Evolutionary conservation across 2,888 invertebrate species (phyloP), one percentile per base, ranked within the genome.

Genomic region (Ornithoptera priamus): DNA sequence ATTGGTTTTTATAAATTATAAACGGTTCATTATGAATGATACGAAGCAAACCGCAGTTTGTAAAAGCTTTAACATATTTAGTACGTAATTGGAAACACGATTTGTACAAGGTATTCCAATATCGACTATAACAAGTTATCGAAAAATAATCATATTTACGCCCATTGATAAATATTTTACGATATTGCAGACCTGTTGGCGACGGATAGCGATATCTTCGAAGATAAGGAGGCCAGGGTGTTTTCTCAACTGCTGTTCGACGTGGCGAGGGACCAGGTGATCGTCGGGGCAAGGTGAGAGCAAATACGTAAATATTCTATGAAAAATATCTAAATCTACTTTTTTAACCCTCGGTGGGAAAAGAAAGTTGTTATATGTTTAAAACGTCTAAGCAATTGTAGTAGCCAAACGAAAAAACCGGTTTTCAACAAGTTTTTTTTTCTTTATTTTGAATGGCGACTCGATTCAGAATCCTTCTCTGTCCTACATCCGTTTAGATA

Each of bases 181-280:
- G 64, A 60, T 71, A 77, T 93, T 91, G 50, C 93, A 97, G 97
- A 97, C 93, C 86, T 95, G 77, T 88, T 96, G 87, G 93, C 94
- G 80, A 85, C 93, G 69, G 94, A 95, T 73, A 93, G 94, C 69
- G 94, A 95, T 86, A 92, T 94, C 81, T 98, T 97, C 88, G 93
- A 94, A 78, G 95, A 96, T 85, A 94, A 95, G 73, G 95, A 95
- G 76, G 95, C 96, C 76, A 94, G 94, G 73, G 95, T 96, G 76
- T 98, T 95, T 89, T 96, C 97, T 66, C 96, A 97, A 93, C 93
- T 98, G 83, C 93, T 97, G 70, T 97, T 98, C 86, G 98, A 98
- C 91, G 96, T 97, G 71, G 95, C 96, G 76, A 94, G 97, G 83
- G 96, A 96, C 87, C 97, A 98, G 89, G 94, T 98, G 79, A 94